Evolutionary conservation across 53 echinoderm and acorn worm species (phyloP).

Genomic region (Zoroaster sp.): DNA sequence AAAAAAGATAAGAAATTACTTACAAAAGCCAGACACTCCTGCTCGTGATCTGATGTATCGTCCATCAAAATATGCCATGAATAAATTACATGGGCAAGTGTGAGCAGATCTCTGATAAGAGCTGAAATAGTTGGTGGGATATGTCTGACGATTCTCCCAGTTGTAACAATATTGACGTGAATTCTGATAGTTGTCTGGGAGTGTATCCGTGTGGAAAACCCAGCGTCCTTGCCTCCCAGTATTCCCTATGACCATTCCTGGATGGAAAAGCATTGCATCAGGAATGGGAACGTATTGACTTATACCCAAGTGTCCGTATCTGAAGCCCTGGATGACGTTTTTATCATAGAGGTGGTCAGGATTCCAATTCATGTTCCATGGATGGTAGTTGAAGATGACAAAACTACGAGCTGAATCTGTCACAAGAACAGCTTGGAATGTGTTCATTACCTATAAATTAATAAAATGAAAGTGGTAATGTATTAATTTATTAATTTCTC

Average conservation of each 20-base stretch:
- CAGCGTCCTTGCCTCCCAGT: neutral
- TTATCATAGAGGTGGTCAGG: neutral
- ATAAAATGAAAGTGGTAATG: neutral
- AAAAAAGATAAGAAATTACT: too few species aligned
- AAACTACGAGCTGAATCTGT: slow-evolving; percentile 69
- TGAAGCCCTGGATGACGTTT: neutral
- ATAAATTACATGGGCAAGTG: neutral
- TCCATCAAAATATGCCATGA: neutral
- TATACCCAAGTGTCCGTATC: neutral
- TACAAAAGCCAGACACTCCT: neutral
- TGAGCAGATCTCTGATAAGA: neutral
- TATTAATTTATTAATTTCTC: too few species aligned
- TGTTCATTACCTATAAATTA: slow-evolving; percentile 60
- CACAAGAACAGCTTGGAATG: slow-evolving; percentile 83
- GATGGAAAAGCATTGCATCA: neutral
- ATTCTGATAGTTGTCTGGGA: neutral
- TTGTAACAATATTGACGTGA: neutral
- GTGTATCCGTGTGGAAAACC: neutral
- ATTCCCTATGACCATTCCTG: neutral
- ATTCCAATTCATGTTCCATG: slow-evolving; percentile 19
- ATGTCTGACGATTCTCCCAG: neutral
- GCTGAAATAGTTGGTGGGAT: neutral
- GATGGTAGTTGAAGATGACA: slow-evolving; percentile 81
- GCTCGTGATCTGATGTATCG: neutral
- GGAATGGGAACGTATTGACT: neutral